Base-by-base conservation (phyloP, 2,113 vertebrate genomes). In the Conger conger region DNA sequence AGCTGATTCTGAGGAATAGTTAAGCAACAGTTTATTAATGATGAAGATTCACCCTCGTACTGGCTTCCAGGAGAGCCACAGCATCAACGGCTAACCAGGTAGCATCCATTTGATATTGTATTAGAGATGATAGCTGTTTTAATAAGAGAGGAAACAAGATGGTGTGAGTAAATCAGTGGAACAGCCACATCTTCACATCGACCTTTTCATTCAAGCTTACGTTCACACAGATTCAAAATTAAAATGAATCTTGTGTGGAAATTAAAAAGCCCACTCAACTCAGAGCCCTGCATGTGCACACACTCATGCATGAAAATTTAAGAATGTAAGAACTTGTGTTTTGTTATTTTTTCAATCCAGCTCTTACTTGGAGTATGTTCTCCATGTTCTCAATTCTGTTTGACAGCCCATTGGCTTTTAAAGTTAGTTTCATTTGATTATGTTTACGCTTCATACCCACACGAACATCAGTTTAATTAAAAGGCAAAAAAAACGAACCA, bases 391-490 rank as follows among this genome's bases (percentile, higher is more conserved):
- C 38, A 30, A 73, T 50, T 83, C 50, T 36, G 76, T 83, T 53
- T 63, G 57, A 63, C 57, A 63, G 57, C 57, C 68, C 76, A 83
- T 77, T 54, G 33, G 82, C 73, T 83, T 68, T 77, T 63, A 77
- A 20, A 18, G 20, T 50, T 42, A 13, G 23, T 27, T 38, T 83
- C 45, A 77, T 50, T 35, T 76, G 42, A 83, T 53, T 83, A 35
- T 77, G 63, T 83, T 83, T 77, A 50, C 50, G 45, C 33, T 83
- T 40, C 45, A 30, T 77, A 83, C 82, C 42, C 82, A 83, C 23
- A 83, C 20, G 68, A 83, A 83, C 73, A 76, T 42, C 73, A 78
- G 45, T 83, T 42, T 83, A 83, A 83, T 83, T 83, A 77, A 42
- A 45, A 17, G 79, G 23, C 23, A 50, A 35, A 73, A 27, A 50